Percentiles rank a stretch among this genome's conserved stretches.
These are phyloP conservation scores for Synergus itoensis DNA, from an alignment of 2,888 invertebrate species.

Conservation along the genomic window DNA sequence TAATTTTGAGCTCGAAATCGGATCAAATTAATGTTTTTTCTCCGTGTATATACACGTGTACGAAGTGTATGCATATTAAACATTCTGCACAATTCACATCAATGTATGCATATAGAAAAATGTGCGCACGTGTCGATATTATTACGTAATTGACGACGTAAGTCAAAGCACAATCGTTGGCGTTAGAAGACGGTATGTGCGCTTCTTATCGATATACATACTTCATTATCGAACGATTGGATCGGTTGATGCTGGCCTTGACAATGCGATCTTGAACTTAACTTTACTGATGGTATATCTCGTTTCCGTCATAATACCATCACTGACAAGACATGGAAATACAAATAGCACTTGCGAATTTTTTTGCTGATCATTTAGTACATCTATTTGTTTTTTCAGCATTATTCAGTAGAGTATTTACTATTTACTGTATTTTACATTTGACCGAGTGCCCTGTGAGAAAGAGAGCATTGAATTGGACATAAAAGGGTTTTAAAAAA, in stretches of 20 bases:
- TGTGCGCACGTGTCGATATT: background rate
- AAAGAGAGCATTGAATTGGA: too few relatives aligned
- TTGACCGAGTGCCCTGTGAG: too few relatives aligned
- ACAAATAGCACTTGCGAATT: background rate
- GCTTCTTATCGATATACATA: background rate
- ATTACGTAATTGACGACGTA: background rate
- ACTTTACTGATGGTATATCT: background rate
- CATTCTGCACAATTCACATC: background rate
- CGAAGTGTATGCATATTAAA: too few relatives aligned
- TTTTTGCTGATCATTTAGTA: background rate
- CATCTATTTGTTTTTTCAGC: background rate
- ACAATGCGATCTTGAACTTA: constrained; percentile 43
- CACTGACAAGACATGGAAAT: background rate
- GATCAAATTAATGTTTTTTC: too few relatives aligned
- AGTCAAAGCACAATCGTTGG: background rate
- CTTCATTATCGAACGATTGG: constrained; percentile 43
- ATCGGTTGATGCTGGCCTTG: constrained; percentile 19
- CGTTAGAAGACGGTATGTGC: background rate
- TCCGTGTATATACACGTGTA: too few relatives aligned
- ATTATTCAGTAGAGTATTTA: background rate
- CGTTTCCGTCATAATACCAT: background rate
- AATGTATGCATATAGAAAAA: background rate
- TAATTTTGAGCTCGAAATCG: too few relatives aligned
- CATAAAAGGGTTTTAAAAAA: too few relatives aligned
- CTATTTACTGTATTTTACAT: too few relatives aligned